These are phyloP conservation scores for Eurytemora carolleeae DNA, from an alignment of 1,140 invertebrate species.

Conservation along the genomic window DNA sequence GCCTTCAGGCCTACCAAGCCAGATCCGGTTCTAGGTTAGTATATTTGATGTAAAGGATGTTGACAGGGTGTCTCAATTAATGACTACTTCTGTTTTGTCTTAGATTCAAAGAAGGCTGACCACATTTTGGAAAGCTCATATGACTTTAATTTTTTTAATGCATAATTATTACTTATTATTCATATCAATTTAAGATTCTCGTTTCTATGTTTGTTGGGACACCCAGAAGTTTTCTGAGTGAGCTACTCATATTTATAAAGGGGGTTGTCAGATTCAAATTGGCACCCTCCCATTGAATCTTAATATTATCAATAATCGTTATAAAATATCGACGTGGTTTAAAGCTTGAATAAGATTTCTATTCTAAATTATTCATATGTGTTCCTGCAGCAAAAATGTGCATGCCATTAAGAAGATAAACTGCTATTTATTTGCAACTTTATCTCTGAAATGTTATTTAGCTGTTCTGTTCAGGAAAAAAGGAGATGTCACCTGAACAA, in stretches of 20 bases:
- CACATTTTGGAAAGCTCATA: background rate
- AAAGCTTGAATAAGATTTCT: background rate
- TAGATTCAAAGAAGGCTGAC: background rate
- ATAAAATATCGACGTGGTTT: background rate
- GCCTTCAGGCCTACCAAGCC: background rate
- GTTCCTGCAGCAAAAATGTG: background rate
- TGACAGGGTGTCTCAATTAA: too few species aligned
- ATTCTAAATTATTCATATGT: background rate
- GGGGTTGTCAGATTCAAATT: too few species aligned
- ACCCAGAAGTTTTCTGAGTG: too few species aligned
- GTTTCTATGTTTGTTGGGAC: background rate
- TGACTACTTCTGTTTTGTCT: too few species aligned
- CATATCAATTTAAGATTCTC: background rate
- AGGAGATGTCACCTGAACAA: conserved; percentile 6
- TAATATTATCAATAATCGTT: too few species aligned
- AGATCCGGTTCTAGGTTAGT: background rate
- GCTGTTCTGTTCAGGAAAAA: too few species aligned
- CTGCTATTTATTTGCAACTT: background rate
- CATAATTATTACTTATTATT: background rate
- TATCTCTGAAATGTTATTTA: background rate
- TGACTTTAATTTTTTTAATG: background rate
- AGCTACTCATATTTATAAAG: too few species aligned
- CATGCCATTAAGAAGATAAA: background rate
- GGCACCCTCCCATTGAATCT: too few species aligned
- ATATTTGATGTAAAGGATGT: background rate